Conservation (phyloP, 2,113 vertebrate species). For the Thamnophis sirtalis region DNA sequence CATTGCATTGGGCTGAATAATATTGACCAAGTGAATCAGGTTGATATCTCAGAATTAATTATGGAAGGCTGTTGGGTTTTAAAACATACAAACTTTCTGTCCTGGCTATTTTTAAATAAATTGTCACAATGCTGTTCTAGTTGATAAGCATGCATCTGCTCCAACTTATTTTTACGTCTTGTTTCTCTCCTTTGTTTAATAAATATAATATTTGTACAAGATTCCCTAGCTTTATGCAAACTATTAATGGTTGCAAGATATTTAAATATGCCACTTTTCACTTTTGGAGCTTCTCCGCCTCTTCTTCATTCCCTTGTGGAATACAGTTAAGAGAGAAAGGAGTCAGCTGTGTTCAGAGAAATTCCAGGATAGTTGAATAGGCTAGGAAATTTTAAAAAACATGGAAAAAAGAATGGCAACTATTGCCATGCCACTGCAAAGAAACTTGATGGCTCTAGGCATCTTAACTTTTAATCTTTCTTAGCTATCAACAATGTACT, state of each 20-base stretch:
- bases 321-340: background rate
- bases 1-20: background rate
- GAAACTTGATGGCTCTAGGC: background rate
- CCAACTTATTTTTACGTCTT: background rate
- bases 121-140: background rate
- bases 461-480: background rate
- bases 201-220: background rate
- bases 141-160: background rate
- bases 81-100: background rate
- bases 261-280: background rate
- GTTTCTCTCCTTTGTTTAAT: background rate
- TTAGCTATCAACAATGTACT: background rate
- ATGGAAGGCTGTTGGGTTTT: too few relatives aligned
- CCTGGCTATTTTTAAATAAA: background rate
- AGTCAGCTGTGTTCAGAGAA: background rate
- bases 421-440: background rate
- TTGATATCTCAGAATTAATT: background rate
- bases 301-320: background rate
- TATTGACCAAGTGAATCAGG: background rate
- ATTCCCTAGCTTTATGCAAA: background rate
- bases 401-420: background rate
- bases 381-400: background rate
- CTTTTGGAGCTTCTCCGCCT: background rate
- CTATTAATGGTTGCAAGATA: background rate
- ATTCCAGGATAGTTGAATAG: background rate